phyloP scores from a whole-genome alignment of 2,888 invertebrate genomes.

The Drosophila melanosoma region DNA sequence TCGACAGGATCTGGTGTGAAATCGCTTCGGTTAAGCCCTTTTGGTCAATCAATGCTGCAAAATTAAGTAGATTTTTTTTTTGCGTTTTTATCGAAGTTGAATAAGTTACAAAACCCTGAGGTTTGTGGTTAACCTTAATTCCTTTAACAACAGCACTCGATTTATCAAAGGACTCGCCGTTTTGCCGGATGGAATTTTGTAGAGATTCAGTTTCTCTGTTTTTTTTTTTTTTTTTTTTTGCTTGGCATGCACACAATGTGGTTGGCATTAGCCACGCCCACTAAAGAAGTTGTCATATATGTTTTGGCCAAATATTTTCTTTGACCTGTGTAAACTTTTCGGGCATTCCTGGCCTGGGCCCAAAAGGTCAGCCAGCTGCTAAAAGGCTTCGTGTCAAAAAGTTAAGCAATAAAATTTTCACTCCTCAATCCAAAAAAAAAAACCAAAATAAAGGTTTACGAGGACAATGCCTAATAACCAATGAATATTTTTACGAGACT shows the following conservation, averaged over 20 bases:
- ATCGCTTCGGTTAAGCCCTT: constrained; percentile 22
- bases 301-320: constrained; percentile 69
- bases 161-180: constrained; percentile 42
- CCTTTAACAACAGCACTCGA: constrained; percentile 25
- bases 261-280: constrained; percentile 38
- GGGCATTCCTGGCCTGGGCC: constrained; percentile 51
- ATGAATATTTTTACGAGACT: constrained; percentile 3
- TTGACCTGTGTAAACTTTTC: constrained; percentile 75
- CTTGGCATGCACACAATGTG: constrained; percentile 47
- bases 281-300: constrained; percentile 65
- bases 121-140: constrained; percentile 44
- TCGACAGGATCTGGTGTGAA: constrained; percentile 9
- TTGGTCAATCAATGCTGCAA: constrained; percentile 53
- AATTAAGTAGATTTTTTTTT: constrained; percentile 59
- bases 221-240: constrained; percentile 28
- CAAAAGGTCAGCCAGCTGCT: constrained; percentile 64
- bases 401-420: constrained; percentile 67
- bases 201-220: constrained; percentile 37
- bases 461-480: constrained; percentile 3
- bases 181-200: neutral
- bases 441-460: constrained; percentile 26
- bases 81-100: constrained; percentile 37
- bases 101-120: constrained; percentile 56
- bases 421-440: constrained; percentile 35
- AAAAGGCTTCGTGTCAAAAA: constrained; percentile 66